phyloP scores from a whole-genome alignment of 2,888 invertebrate genomes.

The Ennomos quercinarius region DNA sequence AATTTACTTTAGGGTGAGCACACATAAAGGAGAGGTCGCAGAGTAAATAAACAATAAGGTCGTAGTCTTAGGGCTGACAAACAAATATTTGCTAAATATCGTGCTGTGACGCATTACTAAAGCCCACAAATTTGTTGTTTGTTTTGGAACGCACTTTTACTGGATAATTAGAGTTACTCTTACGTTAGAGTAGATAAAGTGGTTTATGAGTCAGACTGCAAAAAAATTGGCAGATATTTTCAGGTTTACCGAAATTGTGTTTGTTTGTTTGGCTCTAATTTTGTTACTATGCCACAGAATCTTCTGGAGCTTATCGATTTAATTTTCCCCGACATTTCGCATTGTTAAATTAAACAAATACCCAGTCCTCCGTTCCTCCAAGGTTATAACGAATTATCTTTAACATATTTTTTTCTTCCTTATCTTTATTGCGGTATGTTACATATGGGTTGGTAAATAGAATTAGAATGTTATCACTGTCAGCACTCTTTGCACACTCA shows the following conservation, averaged over 20 bases:
- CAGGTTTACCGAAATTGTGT: no score
- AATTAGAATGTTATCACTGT: conserved; percentile 15
- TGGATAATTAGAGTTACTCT: conserved; percentile 37
- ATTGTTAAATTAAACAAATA: conserved; percentile 23
- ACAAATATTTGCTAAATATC: conserved; percentile 62
- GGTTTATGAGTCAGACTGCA: neutral
- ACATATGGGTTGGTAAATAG: conserved; percentile 14
- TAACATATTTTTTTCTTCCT: conserved; percentile 15
- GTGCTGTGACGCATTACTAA: conserved; percentile 52
- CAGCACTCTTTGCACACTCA: conserved; percentile 3
- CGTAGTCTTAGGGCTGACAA: conserved; percentile 45
- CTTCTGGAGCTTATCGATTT: conserved; percentile 18
- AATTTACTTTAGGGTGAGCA: conserved; percentile 32
- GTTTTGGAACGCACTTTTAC: conserved; percentile 44
- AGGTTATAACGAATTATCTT: conserved; percentile 12
- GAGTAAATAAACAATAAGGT: conserved; percentile 61
- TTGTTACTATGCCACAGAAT: conserved; percentile 10
- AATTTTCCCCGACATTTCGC: conserved; percentile 5
- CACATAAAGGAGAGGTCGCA: conserved; percentile 46
- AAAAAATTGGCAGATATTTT: no score
- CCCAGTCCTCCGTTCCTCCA: conserved; percentile 5
- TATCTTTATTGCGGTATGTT: conserved; percentile 19
- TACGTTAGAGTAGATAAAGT: conserved; percentile 9
- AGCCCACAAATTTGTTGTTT: conserved; percentile 40
- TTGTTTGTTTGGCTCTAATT: neutral